Base-by-base conservation (phyloP, 2,113 vertebrate species). In the Orycteropus afer region DNA sequence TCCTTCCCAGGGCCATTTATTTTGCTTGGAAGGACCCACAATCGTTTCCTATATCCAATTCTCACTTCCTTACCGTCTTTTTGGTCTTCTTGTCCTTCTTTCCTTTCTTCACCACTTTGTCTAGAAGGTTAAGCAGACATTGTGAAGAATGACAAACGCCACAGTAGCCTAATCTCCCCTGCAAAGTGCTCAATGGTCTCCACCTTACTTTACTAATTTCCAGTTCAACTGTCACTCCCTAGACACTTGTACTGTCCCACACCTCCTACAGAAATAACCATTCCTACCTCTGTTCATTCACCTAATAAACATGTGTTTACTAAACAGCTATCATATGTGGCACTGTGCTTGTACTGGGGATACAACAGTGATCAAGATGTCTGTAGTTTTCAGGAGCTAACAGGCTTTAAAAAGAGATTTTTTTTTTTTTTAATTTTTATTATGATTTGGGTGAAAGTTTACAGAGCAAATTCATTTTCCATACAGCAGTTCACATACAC, bases 61-160 rank as follows among this genome's bases (percentile, higher is more conserved):
- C 55, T 90, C 10, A 74, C 32, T 94, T 95, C 67, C 99, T 99
- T 97, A 99, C 99, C 89, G 98, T 99, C 97, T 99, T 99, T 96
- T 99, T 99, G 34, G 97, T 99, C 91, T 98, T 99, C 97, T 99
- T 99, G 95, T 99, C 99, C 96, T 99, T 99, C 97, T 98, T 99
- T 18, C 99, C 99, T 93, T 99, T 99, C 96, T 99, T 99, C 91
- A 99, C 98, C 2, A 98, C 95, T 97, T 98, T 99, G 22, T 99
- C 99, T 98, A 97, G 49, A 95, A 97, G 55, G 86, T 82, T 91
- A 95, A 97, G 76, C 34, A 69, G 65, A 81, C 7, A 47, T 12
- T 4, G 17, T 86, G 25, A 88, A 78, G 29, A 85, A 77, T 49
- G 37, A 59, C 51, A 83, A 84, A 49, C 78, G 34, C 53, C 15